Base-by-base conservation (phyloP, 2,797 vertebrate genomes). In the Enteromius trimaculatus region DNA sequence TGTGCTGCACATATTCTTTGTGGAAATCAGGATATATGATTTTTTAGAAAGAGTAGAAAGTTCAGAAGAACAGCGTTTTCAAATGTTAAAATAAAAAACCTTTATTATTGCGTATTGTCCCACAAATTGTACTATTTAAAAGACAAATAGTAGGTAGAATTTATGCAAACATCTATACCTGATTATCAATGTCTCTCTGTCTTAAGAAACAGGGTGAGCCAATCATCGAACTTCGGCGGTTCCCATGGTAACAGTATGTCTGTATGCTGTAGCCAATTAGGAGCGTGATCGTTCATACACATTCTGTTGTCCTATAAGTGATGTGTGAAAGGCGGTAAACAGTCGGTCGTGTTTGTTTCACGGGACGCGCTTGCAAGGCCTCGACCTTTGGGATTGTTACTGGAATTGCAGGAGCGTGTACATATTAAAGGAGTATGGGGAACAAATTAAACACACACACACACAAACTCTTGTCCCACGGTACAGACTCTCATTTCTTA, bases 401-500 rank as follows among this genome's bases (percentile, higher is more conserved):
- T 8, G 64, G 49, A 74, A 39, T 58, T 31, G 79, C 51, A 58
- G 58, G 66, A 70, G 78, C 65, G 7, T 71, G 53, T 47, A 68
- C 53, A 62, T 80, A 60, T 60, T 60, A 80, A 71, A 71, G 26
- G 39, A 80, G 69, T 34, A 47, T 26, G 31, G 49, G 51, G 51
- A 80, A 69, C 37, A 44, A 79, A 80, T 55, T 39, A 58, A 70
- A 80, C 77, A 69, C 49, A 70, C 60, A 83, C 29, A 53, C 23
- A 79, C 53, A 66, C 64, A 31, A 9, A 0, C 16, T 23, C 49
- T 55, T 37, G 79, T 80, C 81, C 72, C 85, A 71, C 23, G 72
- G 77, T 78, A 66, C 74, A 83, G 77, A 85, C 23, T 80, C 81
- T 71, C 58, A 75, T 78, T 85, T 83, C 19, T 85, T 51, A 55